These are phyloP conservation scores for Bubalus kerabau DNA, from an alignment of 2,113 vertebrate species.

Conservation along the genomic window DNA sequence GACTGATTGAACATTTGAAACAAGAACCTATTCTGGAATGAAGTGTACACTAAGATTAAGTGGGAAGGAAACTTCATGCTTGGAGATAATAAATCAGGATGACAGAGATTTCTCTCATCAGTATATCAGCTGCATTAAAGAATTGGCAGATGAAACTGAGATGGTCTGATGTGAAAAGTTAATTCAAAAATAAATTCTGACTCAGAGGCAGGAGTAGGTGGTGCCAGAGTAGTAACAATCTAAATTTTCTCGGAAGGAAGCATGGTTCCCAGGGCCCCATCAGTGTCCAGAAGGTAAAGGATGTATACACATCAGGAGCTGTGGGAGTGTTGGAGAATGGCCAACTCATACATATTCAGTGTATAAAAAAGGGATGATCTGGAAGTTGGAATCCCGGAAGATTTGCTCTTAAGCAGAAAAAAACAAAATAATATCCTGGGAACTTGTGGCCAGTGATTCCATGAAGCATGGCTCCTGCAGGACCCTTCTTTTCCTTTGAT, in stretches of 20 bases:
- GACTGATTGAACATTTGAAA: background rate
- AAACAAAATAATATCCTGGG: background rate
- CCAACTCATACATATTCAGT: background rate
- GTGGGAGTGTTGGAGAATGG: no score
- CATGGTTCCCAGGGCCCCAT: background rate
- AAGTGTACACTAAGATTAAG: background rate
- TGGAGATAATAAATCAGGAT: slow-evolving; percentile 4
- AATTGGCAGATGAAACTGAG: background rate
- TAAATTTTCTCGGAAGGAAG: background rate
- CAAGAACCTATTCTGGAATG: background rate
- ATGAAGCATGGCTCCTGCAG: background rate
- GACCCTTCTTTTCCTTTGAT: background rate
- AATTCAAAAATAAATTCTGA: slow-evolving; percentile 44
- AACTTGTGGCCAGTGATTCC: background rate
- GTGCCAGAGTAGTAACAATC: background rate
- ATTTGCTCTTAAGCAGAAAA: background rate
- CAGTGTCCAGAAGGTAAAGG: background rate
- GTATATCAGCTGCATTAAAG: background rate
- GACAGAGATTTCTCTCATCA: background rate
- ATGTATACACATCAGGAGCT: background rate
- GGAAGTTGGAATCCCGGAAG: background rate
- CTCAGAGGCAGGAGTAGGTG: slow-evolving; percentile 22
- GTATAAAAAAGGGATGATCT: background rate
- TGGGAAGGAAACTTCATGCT: background rate
- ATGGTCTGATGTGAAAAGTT: slow-evolving; percentile 35